phyloP scores from a whole-genome alignment of 2,113 vertebrate genomes.

The Nibea coibor region DNA sequence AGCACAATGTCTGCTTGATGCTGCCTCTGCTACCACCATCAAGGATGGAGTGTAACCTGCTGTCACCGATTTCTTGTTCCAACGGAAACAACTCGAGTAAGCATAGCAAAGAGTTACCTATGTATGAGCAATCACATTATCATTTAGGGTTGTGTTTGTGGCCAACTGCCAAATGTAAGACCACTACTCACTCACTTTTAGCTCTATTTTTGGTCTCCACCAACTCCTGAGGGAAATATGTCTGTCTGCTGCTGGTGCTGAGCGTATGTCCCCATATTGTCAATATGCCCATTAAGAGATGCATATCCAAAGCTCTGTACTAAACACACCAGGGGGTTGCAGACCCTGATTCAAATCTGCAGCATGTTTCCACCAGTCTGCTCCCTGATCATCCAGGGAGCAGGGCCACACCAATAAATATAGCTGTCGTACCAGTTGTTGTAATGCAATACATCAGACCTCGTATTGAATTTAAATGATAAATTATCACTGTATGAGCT shows the following conservation, averaged over 20 bases:
- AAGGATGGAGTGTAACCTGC: neutral
- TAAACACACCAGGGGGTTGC: neutral
- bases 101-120: neutral
- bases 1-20: neutral
- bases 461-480: constrained; percentile 8
- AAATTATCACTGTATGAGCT: neutral
- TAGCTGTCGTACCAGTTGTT: neutral
- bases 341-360: constrained; percentile 4
- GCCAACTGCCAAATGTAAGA: neutral
- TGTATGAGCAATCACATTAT: neutral
- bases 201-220: neutral
- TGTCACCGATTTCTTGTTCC: neutral
- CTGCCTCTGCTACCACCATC: neutral
- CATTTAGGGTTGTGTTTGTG: neutral
- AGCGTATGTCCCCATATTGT: neutral
- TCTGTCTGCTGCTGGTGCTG: neutral
- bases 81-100: neutral
- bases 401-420: constrained; percentile 1
- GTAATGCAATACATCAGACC: constrained; percentile 8
- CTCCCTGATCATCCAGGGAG: neutral
- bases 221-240: neutral
- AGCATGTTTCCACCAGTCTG: neutral
- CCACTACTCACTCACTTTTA: neutral
- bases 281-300: constrained; percentile 19
- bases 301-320: constrained; percentile 8